phyloP scores from a whole-genome alignment of 1,140 invertebrate species.

The Thaumatotibia leucotreta region DNA sequence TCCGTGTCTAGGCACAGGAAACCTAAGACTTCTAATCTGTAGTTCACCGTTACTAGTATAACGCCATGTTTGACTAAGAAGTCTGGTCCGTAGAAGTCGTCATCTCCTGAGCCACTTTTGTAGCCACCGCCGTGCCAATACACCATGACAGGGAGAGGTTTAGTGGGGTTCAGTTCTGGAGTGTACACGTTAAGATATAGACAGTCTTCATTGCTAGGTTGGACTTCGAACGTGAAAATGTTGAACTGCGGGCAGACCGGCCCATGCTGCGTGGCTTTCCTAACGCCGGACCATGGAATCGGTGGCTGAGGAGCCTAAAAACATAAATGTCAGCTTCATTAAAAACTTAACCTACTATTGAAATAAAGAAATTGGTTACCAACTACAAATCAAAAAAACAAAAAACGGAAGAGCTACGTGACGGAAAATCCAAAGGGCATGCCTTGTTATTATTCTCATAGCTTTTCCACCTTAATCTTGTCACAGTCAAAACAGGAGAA shows the following conservation, averaged over 20 bases:
- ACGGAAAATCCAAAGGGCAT: too few relatives aligned
- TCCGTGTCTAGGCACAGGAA: constrained; percentile 49
- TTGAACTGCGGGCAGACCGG: constrained; percentile 21
- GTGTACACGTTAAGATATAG: constrained; percentile 81
- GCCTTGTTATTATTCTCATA: too few relatives aligned
- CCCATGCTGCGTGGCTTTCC: constrained; percentile 36
- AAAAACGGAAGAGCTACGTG: too few relatives aligned
- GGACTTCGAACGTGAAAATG: constrained; percentile 20
- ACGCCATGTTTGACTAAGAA: constrained; percentile 75
- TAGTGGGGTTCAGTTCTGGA: constrained; percentile 36
- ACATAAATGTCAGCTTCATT: too few relatives aligned
- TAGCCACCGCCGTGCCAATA: constrained; percentile 82
- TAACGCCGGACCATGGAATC: constrained; percentile 50
- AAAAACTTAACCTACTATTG: too few relatives aligned
- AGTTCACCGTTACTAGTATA: constrained; percentile 79
- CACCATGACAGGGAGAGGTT: constrained; percentile 76
- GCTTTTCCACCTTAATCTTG: too few relatives aligned
- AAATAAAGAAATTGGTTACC: too few relatives aligned
- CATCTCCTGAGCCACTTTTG: constrained; percentile 63
- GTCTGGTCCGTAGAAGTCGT: constrained; percentile 60
- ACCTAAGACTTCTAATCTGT: constrained; percentile 78
- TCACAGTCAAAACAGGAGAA: too few relatives aligned
- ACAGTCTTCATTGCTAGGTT: constrained; percentile 79
- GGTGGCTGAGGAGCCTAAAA: constrained; percentile 45
- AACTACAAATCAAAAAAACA: too few relatives aligned